These are phyloP conservation scores for Muraenolepis orangiensis DNA, from an alignment of 2,797 vertebrate genomes.

Conservation along the genomic window DNA sequence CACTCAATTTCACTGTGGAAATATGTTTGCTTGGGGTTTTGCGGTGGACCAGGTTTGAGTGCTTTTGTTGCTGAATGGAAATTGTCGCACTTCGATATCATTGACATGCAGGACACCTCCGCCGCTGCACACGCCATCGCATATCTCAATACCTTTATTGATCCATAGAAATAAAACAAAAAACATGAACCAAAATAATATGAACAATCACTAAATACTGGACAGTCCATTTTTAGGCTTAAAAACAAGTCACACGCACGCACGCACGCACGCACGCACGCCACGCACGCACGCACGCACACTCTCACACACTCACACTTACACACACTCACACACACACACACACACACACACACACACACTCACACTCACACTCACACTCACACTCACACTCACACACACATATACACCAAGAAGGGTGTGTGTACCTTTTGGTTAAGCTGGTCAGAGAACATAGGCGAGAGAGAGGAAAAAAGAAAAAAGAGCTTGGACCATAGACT, in stretches of 20 bases:
- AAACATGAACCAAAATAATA: not conserved
- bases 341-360: too few relatives aligned
- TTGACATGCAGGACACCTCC: not conserved
- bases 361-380: too few relatives aligned
- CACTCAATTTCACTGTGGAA: not conserved
- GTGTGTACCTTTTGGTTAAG: not conserved
- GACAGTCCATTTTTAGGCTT: not conserved
- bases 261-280: too few relatives aligned
- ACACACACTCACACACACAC: too few relatives aligned
- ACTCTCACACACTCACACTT: too few relatives aligned
- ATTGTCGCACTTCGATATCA: not conserved
- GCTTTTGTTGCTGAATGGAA: not conserved
- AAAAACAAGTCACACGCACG: not conserved
- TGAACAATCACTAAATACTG: not conserved
- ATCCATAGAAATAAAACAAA: not conserved
- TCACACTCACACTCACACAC: too few relatives aligned
- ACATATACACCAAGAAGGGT: not conserved
- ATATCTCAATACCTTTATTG: not conserved
- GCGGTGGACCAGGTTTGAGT: not conserved
- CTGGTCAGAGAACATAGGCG: not conserved
- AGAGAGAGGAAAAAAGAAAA: too few relatives aligned
- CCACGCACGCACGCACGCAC: too few relatives aligned
- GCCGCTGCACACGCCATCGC: not conserved
- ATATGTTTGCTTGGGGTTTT: not conserved
- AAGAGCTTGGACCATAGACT: too few relatives aligned